Percentiles rank a stretch among this genome's conserved stretches.
Conservation (phyloP, 1,140 invertebrate species). For the Achatina immaculata region DNA sequence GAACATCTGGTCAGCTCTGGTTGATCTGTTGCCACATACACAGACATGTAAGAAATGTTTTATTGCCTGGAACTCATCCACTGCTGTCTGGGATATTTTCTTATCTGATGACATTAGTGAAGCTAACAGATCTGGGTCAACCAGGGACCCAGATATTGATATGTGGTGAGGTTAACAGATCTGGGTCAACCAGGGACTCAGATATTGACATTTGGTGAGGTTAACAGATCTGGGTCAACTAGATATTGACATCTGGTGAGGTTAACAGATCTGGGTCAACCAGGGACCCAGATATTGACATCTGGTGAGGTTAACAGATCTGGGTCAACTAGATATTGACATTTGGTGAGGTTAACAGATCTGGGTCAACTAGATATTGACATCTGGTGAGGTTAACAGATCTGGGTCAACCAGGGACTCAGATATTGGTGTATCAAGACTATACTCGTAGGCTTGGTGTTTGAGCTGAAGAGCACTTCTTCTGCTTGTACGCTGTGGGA, state of each 20-base stretch:
- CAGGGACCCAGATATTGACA: no score
- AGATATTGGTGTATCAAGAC: slow-evolving; percentile 64
- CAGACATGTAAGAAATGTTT: no score
- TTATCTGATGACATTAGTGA: no score
- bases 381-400: no score
- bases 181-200: slow-evolving; percentile 65
- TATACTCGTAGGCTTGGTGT: slow-evolving; percentile 68
- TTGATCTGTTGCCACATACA: no score
- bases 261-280: slow-evolving; percentile 65
- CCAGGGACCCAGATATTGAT: slow-evolving; percentile 63
- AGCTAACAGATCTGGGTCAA: slow-evolving; percentile 64
- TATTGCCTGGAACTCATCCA: no score
- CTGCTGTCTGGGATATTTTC: no score
- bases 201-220: slow-evolving; percentile 60
- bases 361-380: no score
- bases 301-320: no score
- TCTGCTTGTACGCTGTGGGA: slow-evolving; percentile 65
- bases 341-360: no score
- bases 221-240: slow-evolving; percentile 63
- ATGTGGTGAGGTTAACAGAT: slow-evolving; percentile 57
- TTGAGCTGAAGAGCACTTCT: slow-evolving; percentile 56
- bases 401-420: slow-evolving; percentile 65
- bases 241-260: slow-evolving; percentile 62
- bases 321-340: no score
- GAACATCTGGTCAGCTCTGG: no score